phyloP scores from a whole-genome alignment of 2,113 vertebrate species.

The Anguilla rostrata region DNA sequence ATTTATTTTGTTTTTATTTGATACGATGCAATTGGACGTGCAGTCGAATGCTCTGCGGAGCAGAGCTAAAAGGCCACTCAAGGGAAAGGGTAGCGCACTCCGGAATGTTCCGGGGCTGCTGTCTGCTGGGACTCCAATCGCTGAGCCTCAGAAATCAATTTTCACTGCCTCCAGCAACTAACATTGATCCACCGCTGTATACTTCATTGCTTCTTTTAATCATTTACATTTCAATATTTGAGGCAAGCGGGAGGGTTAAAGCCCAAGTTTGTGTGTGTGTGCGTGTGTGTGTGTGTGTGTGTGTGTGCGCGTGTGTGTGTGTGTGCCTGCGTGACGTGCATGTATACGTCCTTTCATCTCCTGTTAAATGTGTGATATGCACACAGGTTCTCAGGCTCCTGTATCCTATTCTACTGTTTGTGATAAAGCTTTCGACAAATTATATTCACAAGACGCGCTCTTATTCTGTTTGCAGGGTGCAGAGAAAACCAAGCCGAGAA shows the following conservation, averaged over 20 bases:
- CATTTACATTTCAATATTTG: conserved; percentile 29
- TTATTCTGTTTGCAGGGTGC: conserved; percentile 80
- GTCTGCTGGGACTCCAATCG: conserved; percentile 2
- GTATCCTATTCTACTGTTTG: not conserved
- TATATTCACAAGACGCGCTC: conserved; percentile 13
- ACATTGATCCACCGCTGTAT: conserved; percentile 37
- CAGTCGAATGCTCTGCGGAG: not conserved
- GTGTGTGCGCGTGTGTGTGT: conserved; percentile 31
- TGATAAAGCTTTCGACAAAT: not conserved
- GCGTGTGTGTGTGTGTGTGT: conserved; percentile 6
- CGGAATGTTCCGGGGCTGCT: not conserved
- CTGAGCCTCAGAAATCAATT: conserved; percentile 28
- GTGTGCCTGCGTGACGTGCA: conserved; percentile 24
- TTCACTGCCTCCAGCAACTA: conserved; percentile 31
- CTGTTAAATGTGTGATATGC: not conserved
- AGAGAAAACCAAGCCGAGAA: conserved; percentile 89
- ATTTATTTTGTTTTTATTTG: not conserved
- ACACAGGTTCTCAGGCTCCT: not conserved
- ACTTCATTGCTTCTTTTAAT: conserved; percentile 38
- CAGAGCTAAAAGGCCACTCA: not conserved
- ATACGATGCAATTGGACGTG: not conserved
- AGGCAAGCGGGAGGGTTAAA: conserved; percentile 4
- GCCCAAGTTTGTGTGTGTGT: not conserved
- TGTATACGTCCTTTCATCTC: conserved; percentile 15
- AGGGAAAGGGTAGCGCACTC: not conserved